A percentile compares a stretch with the other conserved stretches of the same genome.
Conservation (phyloP, 2,113 vertebrate species). For the Chlamydotis undulata region DNA sequence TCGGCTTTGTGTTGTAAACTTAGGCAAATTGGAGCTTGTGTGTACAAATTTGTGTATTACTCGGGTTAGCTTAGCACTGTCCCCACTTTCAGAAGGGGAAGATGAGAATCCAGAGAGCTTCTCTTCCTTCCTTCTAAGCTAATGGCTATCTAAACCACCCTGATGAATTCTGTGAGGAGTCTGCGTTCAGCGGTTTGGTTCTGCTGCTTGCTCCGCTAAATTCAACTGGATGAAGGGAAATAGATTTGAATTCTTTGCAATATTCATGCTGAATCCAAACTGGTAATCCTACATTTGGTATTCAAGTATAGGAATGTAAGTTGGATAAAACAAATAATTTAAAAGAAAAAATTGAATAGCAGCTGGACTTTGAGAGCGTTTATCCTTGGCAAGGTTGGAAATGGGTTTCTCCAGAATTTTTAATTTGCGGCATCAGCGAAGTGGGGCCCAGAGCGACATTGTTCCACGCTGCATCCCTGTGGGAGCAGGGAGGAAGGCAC, state of each 20-base stretch:
- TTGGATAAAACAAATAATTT: background rate
- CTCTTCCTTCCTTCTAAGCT: background rate
- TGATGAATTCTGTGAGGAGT: background rate
- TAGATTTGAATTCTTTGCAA: background rate
- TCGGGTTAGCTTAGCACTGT: background rate
- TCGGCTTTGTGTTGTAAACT: background rate
- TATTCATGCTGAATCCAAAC: background rate
- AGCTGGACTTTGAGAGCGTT: background rate
- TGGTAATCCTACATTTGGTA: fast-evolving
- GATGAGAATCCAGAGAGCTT: background rate
- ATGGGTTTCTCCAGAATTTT: background rate
- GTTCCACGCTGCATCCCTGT: background rate
- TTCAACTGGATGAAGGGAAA: background rate
- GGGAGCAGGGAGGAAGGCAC: background rate
- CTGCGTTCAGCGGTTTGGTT: background rate
- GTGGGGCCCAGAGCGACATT: background rate
- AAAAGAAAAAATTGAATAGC: fast-evolving
- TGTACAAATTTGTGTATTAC: background rate
- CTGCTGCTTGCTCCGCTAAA: background rate
- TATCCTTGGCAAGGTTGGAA: background rate
- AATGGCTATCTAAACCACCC: background rate
- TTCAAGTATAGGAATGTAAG: background rate
- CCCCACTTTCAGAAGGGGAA: background rate
- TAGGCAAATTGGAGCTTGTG: background rate
- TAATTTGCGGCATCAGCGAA: background rate